A percentile compares a stretch with the other conserved stretches of the same genome.
These are phyloP conservation scores for Pterobdella sp. DNA, from an alignment of 2,888 invertebrate genomes.

Conservation along the genomic window DNA sequence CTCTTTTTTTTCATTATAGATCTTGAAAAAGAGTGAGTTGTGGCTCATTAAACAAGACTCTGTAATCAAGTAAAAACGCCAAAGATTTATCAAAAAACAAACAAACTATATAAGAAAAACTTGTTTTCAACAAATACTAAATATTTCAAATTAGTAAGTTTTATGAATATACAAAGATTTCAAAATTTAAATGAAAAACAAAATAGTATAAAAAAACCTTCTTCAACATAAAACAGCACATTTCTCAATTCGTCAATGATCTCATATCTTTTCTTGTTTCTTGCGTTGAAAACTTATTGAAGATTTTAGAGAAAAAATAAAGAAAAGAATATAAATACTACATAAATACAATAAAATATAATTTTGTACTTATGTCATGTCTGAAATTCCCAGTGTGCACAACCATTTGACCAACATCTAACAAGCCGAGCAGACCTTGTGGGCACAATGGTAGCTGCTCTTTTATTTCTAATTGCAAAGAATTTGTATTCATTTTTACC, in stretches of 20 bases:
- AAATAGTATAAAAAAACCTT: constrained; percentile 28
- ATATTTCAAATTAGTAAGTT: no score
- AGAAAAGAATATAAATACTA: background rate
- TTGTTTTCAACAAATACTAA: no score
- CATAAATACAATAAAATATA: background rate
- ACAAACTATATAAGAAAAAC: no score
- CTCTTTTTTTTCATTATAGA: constrained; percentile 18
- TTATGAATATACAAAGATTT: background rate
- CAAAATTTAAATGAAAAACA: background rate
- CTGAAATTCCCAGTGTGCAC: constrained; percentile 37
- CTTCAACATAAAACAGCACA: constrained; percentile 36
- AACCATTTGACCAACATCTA: constrained; percentile 37
- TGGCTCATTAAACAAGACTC: background rate
- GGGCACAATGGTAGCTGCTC: constrained; percentile 29
- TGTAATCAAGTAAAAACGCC: constrained; percentile 1
- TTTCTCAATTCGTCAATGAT: constrained; percentile 36
- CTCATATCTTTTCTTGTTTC: constrained; percentile 33
- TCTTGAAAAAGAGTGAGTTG: constrained; percentile 20
- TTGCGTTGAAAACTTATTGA: constrained; percentile 33
- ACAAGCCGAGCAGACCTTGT: constrained; percentile 36
- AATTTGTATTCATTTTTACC: background rate
- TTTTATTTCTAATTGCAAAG: background rate
- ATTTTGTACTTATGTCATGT: constrained; percentile 32
- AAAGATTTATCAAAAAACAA: no score
- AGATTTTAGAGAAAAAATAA: background rate